Evolutionary conservation across 2,888 invertebrate genomes (phyloP).

Genomic region (Anthophora plumipes): DNA sequence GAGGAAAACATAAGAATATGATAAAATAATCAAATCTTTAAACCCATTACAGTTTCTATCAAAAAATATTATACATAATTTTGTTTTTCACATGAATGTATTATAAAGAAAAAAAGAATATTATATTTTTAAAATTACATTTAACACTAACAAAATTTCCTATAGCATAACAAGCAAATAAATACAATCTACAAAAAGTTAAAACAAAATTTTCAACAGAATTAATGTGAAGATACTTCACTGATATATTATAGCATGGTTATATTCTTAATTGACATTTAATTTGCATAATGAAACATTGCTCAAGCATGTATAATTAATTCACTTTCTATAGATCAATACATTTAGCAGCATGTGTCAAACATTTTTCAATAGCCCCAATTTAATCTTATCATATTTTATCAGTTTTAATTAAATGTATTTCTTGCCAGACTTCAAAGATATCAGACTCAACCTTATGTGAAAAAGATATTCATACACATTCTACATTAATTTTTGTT

Average conservation of each 20-base stretch:
- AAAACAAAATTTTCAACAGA: neutral
- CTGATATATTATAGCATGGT: neutral
- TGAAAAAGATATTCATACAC: neutral
- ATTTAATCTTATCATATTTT: slow-evolving; percentile 63
- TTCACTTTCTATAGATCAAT: slow-evolving; percentile 11
- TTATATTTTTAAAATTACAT: neutral
- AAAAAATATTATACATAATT: neutral
- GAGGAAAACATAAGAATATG: neutral
- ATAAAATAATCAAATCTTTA: slow-evolving; percentile 5
- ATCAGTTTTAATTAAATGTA: slow-evolving; percentile 55
- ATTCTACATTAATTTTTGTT: neutral
- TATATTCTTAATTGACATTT: neutral
- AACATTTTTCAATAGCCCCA: slow-evolving; percentile 5
- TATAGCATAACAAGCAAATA: neutral
- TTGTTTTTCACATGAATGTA: neutral
- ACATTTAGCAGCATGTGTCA: slow-evolving; percentile 1
- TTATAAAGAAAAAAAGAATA: neutral
- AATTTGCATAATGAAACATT: neutral
- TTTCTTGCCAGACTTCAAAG: slow-evolving; percentile 14
- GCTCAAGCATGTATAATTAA: neutral
- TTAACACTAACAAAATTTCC: neutral
- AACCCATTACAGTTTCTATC: neutral
- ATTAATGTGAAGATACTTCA: neutral
- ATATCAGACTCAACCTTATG: neutral
- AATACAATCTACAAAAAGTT: neutral